These are phyloP conservation scores for Grammomys surdaster DNA, from an alignment of 2,113 vertebrate genomes.

Conservation along the genomic window DNA sequence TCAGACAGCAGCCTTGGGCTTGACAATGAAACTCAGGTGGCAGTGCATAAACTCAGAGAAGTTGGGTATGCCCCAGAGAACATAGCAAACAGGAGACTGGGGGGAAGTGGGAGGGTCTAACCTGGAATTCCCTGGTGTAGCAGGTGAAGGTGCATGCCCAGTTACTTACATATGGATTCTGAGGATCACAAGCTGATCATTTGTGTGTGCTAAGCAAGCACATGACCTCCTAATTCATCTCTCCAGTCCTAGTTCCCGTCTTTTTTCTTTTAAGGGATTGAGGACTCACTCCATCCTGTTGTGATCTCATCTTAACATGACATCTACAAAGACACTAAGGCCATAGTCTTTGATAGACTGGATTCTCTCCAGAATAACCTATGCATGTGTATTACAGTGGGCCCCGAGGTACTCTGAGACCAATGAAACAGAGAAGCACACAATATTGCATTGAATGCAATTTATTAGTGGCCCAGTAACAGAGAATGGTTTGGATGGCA, in stretches of 20 bases:
- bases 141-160: no score
- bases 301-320: constrained; percentile 29
- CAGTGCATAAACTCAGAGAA: no score
- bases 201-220: no score
- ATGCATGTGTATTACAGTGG: not conserved
- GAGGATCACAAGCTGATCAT: not conserved
- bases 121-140: no score
- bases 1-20: no score
- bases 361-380: not conserved
- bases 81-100: no score
- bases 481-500: not conserved
- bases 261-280: not conserved
- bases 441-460: not conserved
- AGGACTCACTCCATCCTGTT: not conserved
- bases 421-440: not conserved
- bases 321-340: not conserved
- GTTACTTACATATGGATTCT: not conserved
- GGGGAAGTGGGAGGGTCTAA: no score
- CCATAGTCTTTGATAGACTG: not conserved
- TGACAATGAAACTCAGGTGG: no score
- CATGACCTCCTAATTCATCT: not conserved
- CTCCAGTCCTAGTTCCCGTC: not conserved
- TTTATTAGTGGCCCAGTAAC: not conserved
- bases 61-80: no score
- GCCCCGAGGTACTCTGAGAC: not conserved